Evolutionary conservation across 2,888 invertebrate genomes (phyloP).

Genomic region (Lacanobia oleracea): DNA sequence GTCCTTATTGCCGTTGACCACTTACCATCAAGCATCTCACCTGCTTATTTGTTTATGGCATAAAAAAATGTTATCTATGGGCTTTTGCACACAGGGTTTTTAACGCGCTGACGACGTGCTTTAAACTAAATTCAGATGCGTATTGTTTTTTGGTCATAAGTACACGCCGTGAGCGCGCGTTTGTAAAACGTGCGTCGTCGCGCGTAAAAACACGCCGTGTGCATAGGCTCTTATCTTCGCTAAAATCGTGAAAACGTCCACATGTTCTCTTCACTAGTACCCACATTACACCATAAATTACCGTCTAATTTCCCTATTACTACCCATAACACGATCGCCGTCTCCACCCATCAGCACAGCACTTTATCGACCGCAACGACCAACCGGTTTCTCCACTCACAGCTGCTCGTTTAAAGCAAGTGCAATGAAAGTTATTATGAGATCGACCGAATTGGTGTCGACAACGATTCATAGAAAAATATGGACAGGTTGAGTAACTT

Average conservation of each 20-base stretch:
- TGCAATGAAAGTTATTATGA: constrained; percentile 69
- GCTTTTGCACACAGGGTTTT: no score
- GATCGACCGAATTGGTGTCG: constrained; percentile 54
- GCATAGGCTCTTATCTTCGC: no score
- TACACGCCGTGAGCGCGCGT: no score
- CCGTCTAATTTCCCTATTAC: constrained; percentile 3
- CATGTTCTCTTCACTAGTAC: background rate
- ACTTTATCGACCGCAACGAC: constrained; percentile 45
- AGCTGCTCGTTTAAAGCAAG: constrained; percentile 56
- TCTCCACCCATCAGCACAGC: constrained; percentile 17
- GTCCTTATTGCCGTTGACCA: background rate
- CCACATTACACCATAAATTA: background rate
- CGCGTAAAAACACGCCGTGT: no score
- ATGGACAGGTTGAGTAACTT: constrained; percentile 44
- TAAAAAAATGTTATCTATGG: no score
- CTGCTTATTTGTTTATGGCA: no score
- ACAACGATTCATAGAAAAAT: constrained; percentile 46
- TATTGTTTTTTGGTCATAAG: no score
- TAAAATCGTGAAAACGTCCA: background rate
- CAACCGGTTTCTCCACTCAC: constrained; percentile 57
- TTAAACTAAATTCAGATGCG: no score
- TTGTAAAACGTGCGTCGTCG: no score
- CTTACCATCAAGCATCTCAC: no score
- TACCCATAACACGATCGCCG: constrained; percentile 30
- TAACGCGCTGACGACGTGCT: no score